Evolutionary conservation across 1,140 invertebrate species (phyloP).

Genomic region (Ptiloglossa arizonensis): DNA sequence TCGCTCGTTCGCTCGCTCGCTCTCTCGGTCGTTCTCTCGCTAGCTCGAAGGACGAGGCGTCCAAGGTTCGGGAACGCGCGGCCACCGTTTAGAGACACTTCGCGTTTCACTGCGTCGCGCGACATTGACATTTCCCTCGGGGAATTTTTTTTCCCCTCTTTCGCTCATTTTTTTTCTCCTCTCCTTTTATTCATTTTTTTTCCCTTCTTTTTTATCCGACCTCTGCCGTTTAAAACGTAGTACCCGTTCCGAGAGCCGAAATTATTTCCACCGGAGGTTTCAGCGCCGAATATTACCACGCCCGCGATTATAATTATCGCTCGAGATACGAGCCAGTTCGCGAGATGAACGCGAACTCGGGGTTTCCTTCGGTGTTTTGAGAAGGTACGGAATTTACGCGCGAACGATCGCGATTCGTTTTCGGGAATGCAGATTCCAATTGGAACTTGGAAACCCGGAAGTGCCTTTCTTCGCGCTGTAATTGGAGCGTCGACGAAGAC

Average conservation of each 20-base stretch:
- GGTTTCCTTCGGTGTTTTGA: too few relatives aligned
- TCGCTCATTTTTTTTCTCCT: background rate
- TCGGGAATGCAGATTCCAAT: too few relatives aligned
- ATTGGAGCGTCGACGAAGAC: too few relatives aligned
- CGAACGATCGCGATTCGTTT: too few relatives aligned
- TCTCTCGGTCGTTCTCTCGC: too few relatives aligned
- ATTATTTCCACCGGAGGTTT: background rate
- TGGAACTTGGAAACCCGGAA: too few relatives aligned
- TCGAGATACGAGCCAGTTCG: too few relatives aligned
- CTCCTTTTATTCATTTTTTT: background rate
- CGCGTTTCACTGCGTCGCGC: constrained; percentile 11
- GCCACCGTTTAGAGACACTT: background rate
- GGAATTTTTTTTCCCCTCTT: background rate
- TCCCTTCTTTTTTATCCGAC: background rate
- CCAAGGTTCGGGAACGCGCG: background rate
- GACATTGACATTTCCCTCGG: constrained; percentile 10
- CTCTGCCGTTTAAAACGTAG: constrained; percentile 3
- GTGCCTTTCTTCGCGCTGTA: too few relatives aligned
- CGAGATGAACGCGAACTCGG: too few relatives aligned
- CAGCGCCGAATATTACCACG: background rate
- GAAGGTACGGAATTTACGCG: too few relatives aligned
- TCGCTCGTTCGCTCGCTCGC: too few relatives aligned
- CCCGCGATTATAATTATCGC: too few relatives aligned
- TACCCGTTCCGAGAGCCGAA: background rate
- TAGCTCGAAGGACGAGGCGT: background rate